These are phyloP conservation scores for Radopholus similis DNA, from an alignment of 1,140 invertebrate genomes.

Conservation along the genomic window DNA sequence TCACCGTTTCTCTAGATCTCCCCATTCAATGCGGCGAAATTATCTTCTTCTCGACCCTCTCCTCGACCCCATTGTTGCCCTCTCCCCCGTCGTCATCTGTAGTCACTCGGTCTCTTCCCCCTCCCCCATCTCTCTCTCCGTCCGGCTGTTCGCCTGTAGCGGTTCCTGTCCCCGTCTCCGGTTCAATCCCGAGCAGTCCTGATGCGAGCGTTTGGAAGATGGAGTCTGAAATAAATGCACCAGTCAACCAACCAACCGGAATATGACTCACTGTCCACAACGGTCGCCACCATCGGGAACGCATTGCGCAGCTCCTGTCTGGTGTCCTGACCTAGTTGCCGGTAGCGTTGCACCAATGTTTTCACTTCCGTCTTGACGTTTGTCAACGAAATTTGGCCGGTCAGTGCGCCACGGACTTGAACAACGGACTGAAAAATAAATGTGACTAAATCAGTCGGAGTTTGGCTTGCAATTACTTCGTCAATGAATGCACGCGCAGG, in stretches of 20 bases:
- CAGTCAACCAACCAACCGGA: not conserved
- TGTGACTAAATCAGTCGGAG: not conserved
- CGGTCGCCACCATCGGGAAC: conserved; percentile 30
- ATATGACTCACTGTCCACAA: conserved; percentile 33
- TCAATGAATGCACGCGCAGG: conserved; percentile 38
- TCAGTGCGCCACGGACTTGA: conserved; percentile 36
- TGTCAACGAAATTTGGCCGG: conserved; percentile 21
- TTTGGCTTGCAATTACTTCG: conserved; percentile 24
- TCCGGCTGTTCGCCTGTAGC: too few relatives aligned
- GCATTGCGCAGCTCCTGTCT: conserved; percentile 37
- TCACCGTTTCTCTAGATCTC: too few relatives aligned
- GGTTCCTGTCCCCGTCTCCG: not conserved
- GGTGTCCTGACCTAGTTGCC: conserved; percentile 25
- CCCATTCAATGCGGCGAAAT: too few relatives aligned
- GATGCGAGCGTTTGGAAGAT: conserved; percentile 41
- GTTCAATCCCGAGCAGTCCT: conserved; percentile 34
- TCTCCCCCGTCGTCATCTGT: not conserved
- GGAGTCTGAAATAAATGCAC: conserved; percentile 24
- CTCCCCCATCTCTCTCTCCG: not conserved
- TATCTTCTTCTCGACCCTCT: not conserved
- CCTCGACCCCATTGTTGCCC: not conserved
- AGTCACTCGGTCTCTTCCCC: not conserved
- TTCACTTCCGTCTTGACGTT: conserved; percentile 42
- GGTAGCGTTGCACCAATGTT: conserved; percentile 29
- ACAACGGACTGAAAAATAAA: conserved; percentile 35